These are phyloP conservation scores for Noctilio leporinus DNA, from an alignment of 2,113 vertebrate genomes.

Conservation along the genomic window DNA sequence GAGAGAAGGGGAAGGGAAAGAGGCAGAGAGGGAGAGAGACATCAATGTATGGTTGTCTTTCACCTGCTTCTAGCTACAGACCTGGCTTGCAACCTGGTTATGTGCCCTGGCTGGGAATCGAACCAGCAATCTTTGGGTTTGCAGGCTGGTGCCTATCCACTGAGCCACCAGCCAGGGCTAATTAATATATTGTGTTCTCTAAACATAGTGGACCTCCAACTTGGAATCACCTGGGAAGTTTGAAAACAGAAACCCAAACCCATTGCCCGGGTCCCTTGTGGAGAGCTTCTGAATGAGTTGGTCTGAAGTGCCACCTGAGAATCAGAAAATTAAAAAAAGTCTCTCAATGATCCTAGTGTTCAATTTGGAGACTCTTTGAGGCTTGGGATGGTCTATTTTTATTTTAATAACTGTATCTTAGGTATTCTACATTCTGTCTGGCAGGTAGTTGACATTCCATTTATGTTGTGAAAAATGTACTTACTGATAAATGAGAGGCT, in stretches of 20 bases:
- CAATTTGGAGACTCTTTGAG: neutral
- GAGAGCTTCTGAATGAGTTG: conserved; percentile 3
- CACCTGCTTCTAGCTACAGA: no score
- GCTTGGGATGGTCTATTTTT: conserved; percentile 6
- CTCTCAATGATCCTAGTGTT: neutral
- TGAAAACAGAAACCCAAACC: neutral
- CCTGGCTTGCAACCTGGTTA: no score
- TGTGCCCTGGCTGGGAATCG: no score
- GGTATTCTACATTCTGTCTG: conserved; percentile 5
- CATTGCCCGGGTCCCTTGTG: neutral
- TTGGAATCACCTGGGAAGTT: neutral
- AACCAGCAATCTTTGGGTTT: no score
- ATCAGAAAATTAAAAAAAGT: neutral
- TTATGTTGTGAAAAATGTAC: neutral
- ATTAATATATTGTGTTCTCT: neutral
- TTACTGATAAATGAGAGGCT: neutral
- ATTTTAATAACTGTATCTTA: conserved; percentile 26
- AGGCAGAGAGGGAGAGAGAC: no score
- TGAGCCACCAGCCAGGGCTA: no score
- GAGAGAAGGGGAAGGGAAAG: no score
- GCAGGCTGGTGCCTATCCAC: no score
- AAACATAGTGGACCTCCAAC: neutral
- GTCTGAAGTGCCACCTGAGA: neutral
- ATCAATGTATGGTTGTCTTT: no score
- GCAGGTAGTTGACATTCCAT: conserved; percentile 15